A percentile compares a stretch with the other conserved stretches of the same genome.
Conservation (phyloP, 2,113 vertebrate species). For the Catharus bicknelli region DNA sequence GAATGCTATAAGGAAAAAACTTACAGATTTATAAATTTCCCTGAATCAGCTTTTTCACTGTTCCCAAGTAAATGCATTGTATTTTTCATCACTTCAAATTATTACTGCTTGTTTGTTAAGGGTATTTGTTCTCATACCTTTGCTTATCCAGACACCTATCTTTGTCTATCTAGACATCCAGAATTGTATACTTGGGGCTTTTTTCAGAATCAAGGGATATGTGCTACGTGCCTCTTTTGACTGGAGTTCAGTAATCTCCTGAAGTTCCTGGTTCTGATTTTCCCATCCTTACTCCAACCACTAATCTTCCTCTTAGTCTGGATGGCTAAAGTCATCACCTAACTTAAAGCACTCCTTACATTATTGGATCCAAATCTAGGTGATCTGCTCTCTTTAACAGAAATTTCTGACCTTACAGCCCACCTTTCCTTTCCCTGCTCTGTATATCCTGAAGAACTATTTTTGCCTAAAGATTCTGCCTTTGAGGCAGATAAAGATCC, state of each 20-base stretch:
- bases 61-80: neutral
- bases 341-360: neutral
- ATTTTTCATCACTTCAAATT: neutral
- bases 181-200: neutral
- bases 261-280: neutral
- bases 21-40: neutral
- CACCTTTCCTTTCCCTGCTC: conserved; percentile 7
- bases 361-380: neutral
- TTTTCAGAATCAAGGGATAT: neutral
- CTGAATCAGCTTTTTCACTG: neutral
- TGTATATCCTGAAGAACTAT: conserved; percentile 22
- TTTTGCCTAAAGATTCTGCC: conserved; percentile 47
- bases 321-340: neutral
- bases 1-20: neutral
- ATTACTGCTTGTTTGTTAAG: neutral
- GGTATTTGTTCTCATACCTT: neutral
- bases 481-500: conserved; percentile 64
- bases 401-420: neutral
- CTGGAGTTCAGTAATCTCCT: neutral
- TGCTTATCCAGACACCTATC: neutral
- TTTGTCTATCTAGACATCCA: neutral
- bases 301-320: neutral
- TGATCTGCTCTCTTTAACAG: neutral
- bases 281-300: neutral
- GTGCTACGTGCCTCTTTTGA: rapidly evolving